Conservation (phyloP, 64 coral and sea anemone genomes). For the Stichodactyla helianthus region DNA sequence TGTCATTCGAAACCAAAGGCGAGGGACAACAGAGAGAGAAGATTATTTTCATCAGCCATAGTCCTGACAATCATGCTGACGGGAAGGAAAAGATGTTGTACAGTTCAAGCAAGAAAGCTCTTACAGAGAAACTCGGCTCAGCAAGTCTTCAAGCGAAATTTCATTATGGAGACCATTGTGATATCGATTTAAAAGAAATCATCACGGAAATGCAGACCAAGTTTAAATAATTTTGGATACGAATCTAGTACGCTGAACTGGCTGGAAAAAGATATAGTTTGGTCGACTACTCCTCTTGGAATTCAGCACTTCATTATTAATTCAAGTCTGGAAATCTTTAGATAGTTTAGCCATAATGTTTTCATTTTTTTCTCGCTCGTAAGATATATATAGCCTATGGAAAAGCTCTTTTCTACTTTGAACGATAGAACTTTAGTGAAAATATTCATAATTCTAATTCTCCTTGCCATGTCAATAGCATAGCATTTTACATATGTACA, state of each 20-base stretch:
- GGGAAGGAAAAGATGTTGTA: background rate
- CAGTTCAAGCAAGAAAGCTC: conserved; percentile 4
- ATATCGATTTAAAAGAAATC: background rate
- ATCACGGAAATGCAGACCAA: background rate
- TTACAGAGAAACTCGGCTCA: background rate
- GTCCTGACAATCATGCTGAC: background rate
- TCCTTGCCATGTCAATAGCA: background rate
- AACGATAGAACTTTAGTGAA: background rate
- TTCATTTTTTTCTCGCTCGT: background rate
- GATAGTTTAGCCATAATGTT: background rate
- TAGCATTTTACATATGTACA: background rate
- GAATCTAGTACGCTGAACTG: background rate
- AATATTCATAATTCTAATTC: background rate
- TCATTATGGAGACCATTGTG: background rate
- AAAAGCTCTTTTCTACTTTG: background rate
- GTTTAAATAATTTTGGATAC: background rate
- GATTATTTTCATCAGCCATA: background rate
- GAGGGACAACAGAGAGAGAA: background rate
- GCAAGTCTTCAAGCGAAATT: background rate
- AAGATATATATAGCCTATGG: background rate
- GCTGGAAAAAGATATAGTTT: background rate
- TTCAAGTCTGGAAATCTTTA: background rate
- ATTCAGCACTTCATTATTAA: no score
- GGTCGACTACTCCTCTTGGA: background rate
- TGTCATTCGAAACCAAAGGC: background rate